These are phyloP conservation scores for Sciurus niger DNA, from an alignment of 2,113 vertebrate species.

Conservation along the genomic window DNA sequence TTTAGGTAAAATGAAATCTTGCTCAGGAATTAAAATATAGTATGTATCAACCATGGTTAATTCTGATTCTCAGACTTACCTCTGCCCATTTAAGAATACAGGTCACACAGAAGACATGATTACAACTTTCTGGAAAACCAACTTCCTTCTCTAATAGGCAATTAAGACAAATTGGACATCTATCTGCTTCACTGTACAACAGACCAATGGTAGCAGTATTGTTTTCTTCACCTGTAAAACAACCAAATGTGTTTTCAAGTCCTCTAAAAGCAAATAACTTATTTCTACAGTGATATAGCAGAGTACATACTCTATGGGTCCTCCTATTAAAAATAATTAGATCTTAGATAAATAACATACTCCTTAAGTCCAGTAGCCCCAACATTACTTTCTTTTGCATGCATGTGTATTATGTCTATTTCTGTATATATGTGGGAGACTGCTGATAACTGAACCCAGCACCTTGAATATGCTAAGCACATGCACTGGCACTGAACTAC, in stretches of 20 bases:
- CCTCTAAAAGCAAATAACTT: constrained; percentile 52
- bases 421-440: too few relatives aligned
- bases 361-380: neutral
- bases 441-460: neutral
- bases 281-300: neutral
- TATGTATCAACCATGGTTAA: constrained; percentile 22
- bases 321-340: neutral
- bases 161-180: constrained; percentile 97
- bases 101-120: constrained; percentile 95
- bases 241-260: constrained; percentile 70
- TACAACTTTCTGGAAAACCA: constrained; percentile 95
- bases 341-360: constrained; percentile 37
- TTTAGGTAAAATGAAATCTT: constrained; percentile 49
- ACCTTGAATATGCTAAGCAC: neutral
- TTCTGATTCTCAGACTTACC: constrained; percentile 88
- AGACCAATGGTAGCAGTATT: constrained; percentile 81
- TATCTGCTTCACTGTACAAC: constrained; percentile 87
- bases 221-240: constrained; percentile 90
- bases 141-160: constrained; percentile 91
- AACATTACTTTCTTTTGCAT: neutral
- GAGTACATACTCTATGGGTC: neutral
- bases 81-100: constrained; percentile 98
- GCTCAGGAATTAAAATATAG: constrained; percentile 41
- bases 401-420: too few relatives aligned
- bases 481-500: neutral